Evolutionary conservation across 2,113 vertebrate species (phyloP).

Genomic region (Ptychochromis oligacanthus): DNA sequence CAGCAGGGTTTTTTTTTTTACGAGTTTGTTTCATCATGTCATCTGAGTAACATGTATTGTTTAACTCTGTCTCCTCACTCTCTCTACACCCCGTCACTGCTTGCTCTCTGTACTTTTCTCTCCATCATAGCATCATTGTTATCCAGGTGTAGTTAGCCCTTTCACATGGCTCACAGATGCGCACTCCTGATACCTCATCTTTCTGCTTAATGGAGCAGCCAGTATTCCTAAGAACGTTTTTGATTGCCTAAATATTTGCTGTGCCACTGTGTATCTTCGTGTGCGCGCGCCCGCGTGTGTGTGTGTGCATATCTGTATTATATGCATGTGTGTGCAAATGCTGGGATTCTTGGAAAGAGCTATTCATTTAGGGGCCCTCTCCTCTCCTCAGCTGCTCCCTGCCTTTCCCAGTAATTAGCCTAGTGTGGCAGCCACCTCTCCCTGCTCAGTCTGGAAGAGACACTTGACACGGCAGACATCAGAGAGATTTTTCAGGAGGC

Average conservation of each 20-base stretch:
- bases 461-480: conserved; percentile 99
- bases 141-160: conserved; percentile 73
- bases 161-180: conserved; percentile 42
- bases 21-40: conserved; percentile 44
- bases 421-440: conserved; percentile 90
- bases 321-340: conserved; percentile 63
- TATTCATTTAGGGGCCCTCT: conserved; percentile 78
- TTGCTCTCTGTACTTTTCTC: conserved; percentile 28
- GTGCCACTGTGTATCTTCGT: conserved; percentile 7
- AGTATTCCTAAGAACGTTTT: conserved; percentile 64
- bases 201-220: conserved; percentile 53
- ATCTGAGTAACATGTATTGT: conserved; percentile 38
- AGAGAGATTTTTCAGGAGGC: conserved; percentile 98
- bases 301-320: conserved; percentile 15
- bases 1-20: conserved; percentile 13
- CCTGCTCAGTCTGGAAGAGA: conserved; percentile 96
- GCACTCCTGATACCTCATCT: conserved; percentile 30
- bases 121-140: conserved; percentile 54
- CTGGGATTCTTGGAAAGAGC: conserved; percentile 73
- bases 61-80: not conserved
- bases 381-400: conserved; percentile 89
- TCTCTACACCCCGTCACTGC: conserved; percentile 4
- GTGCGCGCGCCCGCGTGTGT: too few relatives aligned
- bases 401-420: conserved; percentile 93
- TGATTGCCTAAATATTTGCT: conserved; percentile 74